Evolutionary conservation across 2,888 invertebrate species (phyloP).

Genomic region (Sinhomidia bicolor): DNA sequence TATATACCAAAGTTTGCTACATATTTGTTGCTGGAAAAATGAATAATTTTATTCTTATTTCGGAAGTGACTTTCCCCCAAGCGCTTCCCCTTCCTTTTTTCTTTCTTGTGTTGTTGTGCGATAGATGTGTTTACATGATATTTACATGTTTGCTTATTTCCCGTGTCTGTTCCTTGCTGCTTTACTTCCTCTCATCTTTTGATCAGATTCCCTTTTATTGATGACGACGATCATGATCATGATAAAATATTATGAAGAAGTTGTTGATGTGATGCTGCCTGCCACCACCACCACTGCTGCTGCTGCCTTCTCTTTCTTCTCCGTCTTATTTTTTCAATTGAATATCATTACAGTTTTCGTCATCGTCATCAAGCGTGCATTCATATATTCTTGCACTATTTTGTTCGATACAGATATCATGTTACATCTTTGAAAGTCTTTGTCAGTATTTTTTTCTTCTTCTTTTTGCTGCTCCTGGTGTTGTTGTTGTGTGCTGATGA

Average conservation of each 20-base stretch:
- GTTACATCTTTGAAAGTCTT: not conserved
- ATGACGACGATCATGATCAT: not conserved
- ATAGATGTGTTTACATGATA: conserved; percentile 42
- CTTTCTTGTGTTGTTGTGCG: not conserved
- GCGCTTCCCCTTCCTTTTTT: conserved; percentile 63
- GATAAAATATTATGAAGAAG: conserved; percentile 20
- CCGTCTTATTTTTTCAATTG: conserved; percentile 29
- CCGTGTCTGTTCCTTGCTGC: conserved; percentile 18
- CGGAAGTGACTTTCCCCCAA: conserved; percentile 66
- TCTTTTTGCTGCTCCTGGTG: not conserved
- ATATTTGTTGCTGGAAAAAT: conserved; percentile 8
- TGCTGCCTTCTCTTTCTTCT: not conserved
- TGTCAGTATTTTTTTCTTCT: not conserved
- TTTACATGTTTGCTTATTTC: conserved; percentile 53
- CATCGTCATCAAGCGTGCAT: not conserved
- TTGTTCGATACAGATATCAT: not conserved
- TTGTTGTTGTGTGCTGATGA: not conserved
- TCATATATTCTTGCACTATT: not conserved
- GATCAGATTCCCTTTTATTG: conserved; percentile 49
- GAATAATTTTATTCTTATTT: conserved; percentile 43
- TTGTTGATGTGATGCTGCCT: not conserved
- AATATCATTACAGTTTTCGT: not conserved
- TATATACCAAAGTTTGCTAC: not conserved
- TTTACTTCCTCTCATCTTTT: conserved; percentile 36
- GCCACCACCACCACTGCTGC: not conserved